Evolutionary conservation across 1,140 invertebrate genomes (phyloP), one percentile per base, ranked within the genome.

Genomic region (Thereuonema tuberculata): DNA sequence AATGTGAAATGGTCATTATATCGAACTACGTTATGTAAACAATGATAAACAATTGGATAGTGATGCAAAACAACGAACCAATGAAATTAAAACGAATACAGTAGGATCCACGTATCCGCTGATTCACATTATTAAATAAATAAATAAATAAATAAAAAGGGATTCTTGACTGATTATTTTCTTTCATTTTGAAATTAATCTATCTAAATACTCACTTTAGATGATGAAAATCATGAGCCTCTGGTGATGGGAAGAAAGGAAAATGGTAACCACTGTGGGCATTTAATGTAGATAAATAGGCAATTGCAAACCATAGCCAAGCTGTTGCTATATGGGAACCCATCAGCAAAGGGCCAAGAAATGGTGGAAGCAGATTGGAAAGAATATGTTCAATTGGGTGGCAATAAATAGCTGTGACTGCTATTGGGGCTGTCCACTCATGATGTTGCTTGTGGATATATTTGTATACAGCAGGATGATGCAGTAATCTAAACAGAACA

Each of bases 151-250:
- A n/a, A n/a, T n/a, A n/a, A n/a, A n/a, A n/a, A n/a, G n/a, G n/a
- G n/a, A n/a, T n/a, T n/a, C n/a, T n/a, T n/a, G n/a, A n/a, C n/a
- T n/a, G n/a, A n/a, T n/a, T n/a, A n/a, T n/a, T n/a, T n/a, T n/a
- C n/a, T n/a, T n/a, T n/a, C n/a, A n/a, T n/a, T n/a, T n/a, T n/a
- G n/a, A n/a, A n/a, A n/a, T n/a, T n/a, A n/a, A n/a, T n/a, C n/a
- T n/a, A n/a, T n/a, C n/a, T n/a, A n/a, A 23, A 37, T 47, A 74
- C 78, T 78, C 74, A 89, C 88, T 89, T 89, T 43, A 87, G 74
- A 72, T 93, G 90, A 73, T 93, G 90, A 71, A 86, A 93, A 74
- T 93, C 90, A 68, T 93, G 90, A 1, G 86, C 84, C 74, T 93
- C 88, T n/a, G 89, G 87, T 25, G 87, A 90, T 5, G 87, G 85